phyloP scores from a whole-genome alignment of 2,113 vertebrate genomes.

The Microcebus griseorufus region DNA sequence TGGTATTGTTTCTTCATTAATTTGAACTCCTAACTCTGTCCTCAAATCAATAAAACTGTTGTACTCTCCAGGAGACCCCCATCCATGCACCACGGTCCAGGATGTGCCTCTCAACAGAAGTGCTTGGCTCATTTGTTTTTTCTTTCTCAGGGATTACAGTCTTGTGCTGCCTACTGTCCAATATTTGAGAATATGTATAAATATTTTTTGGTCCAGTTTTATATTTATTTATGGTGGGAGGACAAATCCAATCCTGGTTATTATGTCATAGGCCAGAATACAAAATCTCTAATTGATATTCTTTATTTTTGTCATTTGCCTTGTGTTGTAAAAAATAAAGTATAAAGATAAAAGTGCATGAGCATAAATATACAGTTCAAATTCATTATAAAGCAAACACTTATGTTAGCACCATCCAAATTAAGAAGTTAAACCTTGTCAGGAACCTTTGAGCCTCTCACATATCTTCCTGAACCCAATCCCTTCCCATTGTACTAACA shows the following conservation, averaged over 20 bases:
- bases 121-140: background rate
- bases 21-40: background rate
- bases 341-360: background rate
- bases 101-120: background rate
- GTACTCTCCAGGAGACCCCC: background rate
- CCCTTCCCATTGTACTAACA: background rate
- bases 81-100: background rate
- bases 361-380: background rate
- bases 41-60: background rate
- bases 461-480: background rate
- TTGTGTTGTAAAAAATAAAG: background rate
- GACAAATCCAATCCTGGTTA: background rate
- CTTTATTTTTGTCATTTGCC: background rate
- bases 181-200: background rate
- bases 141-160: background rate
- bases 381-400: background rate
- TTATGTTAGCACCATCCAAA: background rate
- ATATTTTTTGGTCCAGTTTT: background rate
- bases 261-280: background rate
- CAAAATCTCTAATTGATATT: background rate
- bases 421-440: background rate
- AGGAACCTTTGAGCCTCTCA: background rate
- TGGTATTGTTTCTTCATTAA: background rate
- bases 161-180: background rate
- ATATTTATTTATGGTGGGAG: background rate